Percentiles rank a stretch among this genome's conserved stretches.
These are phyloP conservation scores for Siniperca obscura DNA, from an alignment of 2,797 vertebrate species.

Conservation along the genomic window DNA sequence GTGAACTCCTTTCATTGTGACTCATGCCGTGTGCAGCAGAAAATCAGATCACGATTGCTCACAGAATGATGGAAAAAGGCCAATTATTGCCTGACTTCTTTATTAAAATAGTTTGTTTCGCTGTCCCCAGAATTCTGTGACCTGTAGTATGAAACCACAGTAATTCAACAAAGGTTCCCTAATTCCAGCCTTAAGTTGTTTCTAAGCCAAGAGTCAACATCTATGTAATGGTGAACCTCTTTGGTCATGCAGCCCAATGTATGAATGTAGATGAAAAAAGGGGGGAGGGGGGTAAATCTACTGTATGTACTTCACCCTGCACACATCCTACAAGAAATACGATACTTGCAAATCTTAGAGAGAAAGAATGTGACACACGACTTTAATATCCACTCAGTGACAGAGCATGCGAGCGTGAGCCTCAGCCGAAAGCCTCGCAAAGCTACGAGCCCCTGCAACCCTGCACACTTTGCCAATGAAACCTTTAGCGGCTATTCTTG, in stretches of 20 bases:
- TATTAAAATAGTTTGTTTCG: too few species aligned
- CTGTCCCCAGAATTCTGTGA: too few species aligned
- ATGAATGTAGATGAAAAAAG: slow-evolving; percentile 13
- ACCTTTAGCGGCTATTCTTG: slow-evolving; percentile 67
- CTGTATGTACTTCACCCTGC: slow-evolving; percentile 35
- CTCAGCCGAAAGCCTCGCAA: slow-evolving; percentile 34
- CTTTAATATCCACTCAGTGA: slow-evolving; percentile 61
- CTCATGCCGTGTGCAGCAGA: too few species aligned
- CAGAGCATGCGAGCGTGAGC: slow-evolving; percentile 32
- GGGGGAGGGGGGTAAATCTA: slow-evolving; percentile 35
- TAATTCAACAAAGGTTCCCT: slow-evolving; percentile 14
- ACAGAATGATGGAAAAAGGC: too few species aligned
- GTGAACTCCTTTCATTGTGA: too few species aligned
- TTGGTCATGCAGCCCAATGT: slow-evolving; percentile 19
- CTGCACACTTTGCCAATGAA: slow-evolving; percentile 48
- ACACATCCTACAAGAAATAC: slow-evolving; percentile 48
- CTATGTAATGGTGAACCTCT: slow-evolving; percentile 17
- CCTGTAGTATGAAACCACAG: not conserved
- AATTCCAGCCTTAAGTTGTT: slow-evolving; percentile 20
- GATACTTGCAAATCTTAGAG: slow-evolving; percentile 57
- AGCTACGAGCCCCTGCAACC: slow-evolving; percentile 32
- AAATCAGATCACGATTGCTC: too few species aligned
- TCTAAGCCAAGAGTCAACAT: slow-evolving; percentile 20
- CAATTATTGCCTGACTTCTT: too few species aligned
- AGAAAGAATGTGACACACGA: slow-evolving; percentile 67